phyloP scores from a whole-genome alignment of 2,888 invertebrate genomes.

The Epiblema foenella region DNA sequence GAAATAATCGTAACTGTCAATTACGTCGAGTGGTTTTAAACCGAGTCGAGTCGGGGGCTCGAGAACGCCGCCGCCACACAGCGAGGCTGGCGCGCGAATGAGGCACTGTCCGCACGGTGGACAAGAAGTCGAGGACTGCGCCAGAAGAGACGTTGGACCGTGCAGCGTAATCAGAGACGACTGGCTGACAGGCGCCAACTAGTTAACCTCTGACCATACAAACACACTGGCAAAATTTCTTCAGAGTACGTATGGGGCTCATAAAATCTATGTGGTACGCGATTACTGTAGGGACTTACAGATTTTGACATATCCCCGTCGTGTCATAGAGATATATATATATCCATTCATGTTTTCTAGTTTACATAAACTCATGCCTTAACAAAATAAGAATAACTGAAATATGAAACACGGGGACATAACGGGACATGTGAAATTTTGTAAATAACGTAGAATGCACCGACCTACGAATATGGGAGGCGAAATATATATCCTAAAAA shows the following conservation, averaged over 20 bases:
- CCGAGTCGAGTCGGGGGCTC: conserved; percentile 52
- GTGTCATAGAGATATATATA: background rate
- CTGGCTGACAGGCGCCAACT: conserved; percentile 39
- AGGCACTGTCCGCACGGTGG: too few relatives aligned
- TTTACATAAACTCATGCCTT: too few relatives aligned
- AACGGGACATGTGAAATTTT: too few relatives aligned
- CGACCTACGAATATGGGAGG: too few relatives aligned
- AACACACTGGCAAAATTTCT: conserved; percentile 21
- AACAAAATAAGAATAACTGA: too few relatives aligned
- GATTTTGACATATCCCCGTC: background rate
- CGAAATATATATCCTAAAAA: too few relatives aligned
- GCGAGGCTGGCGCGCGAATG: conserved; percentile 77
- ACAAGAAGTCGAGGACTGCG: conserved; percentile 51
- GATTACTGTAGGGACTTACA: background rate
- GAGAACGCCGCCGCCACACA: conserved; percentile 64
- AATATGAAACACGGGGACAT: too few relatives aligned
- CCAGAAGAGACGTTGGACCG: conserved; percentile 50
- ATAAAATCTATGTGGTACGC: background rate
- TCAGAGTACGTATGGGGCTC: background rate
- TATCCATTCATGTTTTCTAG: too few relatives aligned
- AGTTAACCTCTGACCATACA: conserved; percentile 35
- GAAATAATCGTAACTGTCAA: conserved; percentile 41
- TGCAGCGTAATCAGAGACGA: conserved; percentile 14
- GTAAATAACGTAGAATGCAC: too few relatives aligned
- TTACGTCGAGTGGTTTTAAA: conserved; percentile 28